phyloP scores from a whole-genome alignment of 2,113 vertebrate genomes.

The Callionymus lyra region DNA sequence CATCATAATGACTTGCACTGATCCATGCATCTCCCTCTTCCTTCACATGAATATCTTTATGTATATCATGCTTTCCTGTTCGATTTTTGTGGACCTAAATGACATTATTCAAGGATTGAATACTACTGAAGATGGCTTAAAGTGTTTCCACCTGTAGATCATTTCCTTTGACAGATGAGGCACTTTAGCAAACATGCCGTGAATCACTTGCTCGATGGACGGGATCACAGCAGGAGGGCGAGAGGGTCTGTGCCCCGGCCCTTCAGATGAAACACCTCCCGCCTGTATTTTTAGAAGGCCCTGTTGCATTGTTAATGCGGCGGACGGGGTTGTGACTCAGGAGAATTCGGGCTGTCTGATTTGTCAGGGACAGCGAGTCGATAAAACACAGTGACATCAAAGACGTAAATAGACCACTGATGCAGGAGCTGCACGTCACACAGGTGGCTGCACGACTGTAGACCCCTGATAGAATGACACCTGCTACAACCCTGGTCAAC shows the following conservation, averaged over 20 bases:
- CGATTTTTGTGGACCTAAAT: too few species aligned
- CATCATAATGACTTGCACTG: too few species aligned
- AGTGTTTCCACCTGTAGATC: too few species aligned
- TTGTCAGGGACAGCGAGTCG: conserved; percentile 9
- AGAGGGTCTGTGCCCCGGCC: conserved; percentile 27
- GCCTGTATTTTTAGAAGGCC: conserved; percentile 64
- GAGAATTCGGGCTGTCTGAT: conserved; percentile 33
- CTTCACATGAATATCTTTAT: too few species aligned
- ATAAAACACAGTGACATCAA: conserved; percentile 2
- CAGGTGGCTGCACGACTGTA: neutral
- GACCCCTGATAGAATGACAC: too few species aligned
- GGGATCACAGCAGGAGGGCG: conserved; percentile 17
- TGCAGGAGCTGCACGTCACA: neutral
- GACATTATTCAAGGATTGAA: too few species aligned
- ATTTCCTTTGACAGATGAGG: too few species aligned
- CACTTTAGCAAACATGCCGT: conserved; percentile 5
- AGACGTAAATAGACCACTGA: conserved; percentile 1
- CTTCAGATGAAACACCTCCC: conserved; percentile 59
- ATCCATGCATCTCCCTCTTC: too few species aligned
- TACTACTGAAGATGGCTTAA: too few species aligned
- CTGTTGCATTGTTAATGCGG: conserved; percentile 65
- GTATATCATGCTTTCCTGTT: too few species aligned
- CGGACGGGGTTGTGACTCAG: conserved; percentile 35
- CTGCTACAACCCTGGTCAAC: too few species aligned
- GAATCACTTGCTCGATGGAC: neutral